A percentile compares a stretch with the other conserved stretches of the same genome.
These are phyloP conservation scores for Perizoma affinitatum DNA, from an alignment of 2,888 invertebrate genomes.

Conservation along the genomic window DNA sequence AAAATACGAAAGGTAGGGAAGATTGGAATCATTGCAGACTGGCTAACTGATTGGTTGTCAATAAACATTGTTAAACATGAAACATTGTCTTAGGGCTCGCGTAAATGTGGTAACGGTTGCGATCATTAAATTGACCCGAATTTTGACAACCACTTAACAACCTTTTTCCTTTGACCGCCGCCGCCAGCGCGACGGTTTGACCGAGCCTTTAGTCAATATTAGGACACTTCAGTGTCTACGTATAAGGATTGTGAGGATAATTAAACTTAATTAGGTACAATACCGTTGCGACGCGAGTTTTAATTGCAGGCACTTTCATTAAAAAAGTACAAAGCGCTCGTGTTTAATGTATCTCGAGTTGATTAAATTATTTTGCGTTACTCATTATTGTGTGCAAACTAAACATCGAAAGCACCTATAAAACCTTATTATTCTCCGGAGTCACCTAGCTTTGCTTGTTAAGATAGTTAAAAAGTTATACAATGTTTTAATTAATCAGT, in stretches of 20 bases:
- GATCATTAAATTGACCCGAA: too few relatives aligned
- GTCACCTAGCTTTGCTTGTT: constrained; percentile 32
- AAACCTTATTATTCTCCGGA: constrained; percentile 30
- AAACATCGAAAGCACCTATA: constrained; percentile 23
- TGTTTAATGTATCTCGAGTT: constrained; percentile 26
- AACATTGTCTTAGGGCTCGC: too few relatives aligned
- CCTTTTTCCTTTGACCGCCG: too few relatives aligned
- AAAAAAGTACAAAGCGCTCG: constrained; percentile 40
- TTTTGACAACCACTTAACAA: too few relatives aligned
- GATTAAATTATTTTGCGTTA: not conserved
- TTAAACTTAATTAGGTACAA: constrained; percentile 38
- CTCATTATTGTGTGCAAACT: constrained; percentile 24
- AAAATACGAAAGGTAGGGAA: not conserved
- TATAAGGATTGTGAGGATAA: constrained; percentile 26
- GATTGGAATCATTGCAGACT: not conserved
- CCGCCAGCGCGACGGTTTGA: too few relatives aligned
- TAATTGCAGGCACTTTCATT: constrained; percentile 44
- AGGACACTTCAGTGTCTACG: not conserved
- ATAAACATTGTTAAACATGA: too few relatives aligned
- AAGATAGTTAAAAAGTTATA: constrained; percentile 41
- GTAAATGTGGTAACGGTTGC: too few relatives aligned
- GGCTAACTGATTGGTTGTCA: too few relatives aligned
- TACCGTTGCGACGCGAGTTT: constrained; percentile 41
- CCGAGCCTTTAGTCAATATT: too few relatives aligned
- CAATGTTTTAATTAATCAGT: constrained; percentile 35